Conservation (phyloP, 2,797 vertebrate species). For the Tauraco hartlaubi region DNA sequence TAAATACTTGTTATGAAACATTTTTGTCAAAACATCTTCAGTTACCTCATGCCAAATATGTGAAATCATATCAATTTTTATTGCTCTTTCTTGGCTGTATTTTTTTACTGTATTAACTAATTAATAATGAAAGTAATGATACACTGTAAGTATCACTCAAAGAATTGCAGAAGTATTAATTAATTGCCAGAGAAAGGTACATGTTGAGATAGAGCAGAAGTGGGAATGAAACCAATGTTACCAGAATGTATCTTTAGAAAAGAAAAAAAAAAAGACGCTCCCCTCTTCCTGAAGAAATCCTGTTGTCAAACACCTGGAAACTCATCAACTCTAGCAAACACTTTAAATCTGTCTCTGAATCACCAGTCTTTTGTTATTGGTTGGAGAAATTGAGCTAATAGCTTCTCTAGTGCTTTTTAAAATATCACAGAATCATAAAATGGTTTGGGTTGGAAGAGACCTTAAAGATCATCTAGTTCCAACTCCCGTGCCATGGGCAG, state of each 20-base stretch:
- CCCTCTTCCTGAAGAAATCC: not conserved
- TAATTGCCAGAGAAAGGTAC: not conserved
- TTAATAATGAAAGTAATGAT: not conserved
- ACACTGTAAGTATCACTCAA: not conserved
- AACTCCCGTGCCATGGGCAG: too few relatives aligned
- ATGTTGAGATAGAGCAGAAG: not conserved
- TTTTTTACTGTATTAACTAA: not conserved
- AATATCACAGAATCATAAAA: not conserved
- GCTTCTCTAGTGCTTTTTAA: not conserved
- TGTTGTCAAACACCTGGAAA: not conserved
- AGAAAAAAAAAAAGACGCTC: not conserved
- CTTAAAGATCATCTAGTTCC: too few relatives aligned
- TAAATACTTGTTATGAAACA: not conserved
- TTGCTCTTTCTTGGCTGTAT: not conserved
- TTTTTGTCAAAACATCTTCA: not conserved
- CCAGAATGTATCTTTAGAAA: not conserved
- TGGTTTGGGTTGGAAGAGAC: too few relatives aligned
- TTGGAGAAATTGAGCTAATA: not conserved
- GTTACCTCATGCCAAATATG: not conserved
- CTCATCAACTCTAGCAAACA: not conserved
- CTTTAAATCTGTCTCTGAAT: not conserved
- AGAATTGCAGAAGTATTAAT: not conserved
- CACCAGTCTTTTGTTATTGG: not conserved
- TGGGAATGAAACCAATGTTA: not conserved
- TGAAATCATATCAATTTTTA: not conserved